These are phyloP conservation scores for Tragelaphus eurycerus DNA, from an alignment of 2,797 vertebrate genomes.

Conservation along the genomic window DNA sequence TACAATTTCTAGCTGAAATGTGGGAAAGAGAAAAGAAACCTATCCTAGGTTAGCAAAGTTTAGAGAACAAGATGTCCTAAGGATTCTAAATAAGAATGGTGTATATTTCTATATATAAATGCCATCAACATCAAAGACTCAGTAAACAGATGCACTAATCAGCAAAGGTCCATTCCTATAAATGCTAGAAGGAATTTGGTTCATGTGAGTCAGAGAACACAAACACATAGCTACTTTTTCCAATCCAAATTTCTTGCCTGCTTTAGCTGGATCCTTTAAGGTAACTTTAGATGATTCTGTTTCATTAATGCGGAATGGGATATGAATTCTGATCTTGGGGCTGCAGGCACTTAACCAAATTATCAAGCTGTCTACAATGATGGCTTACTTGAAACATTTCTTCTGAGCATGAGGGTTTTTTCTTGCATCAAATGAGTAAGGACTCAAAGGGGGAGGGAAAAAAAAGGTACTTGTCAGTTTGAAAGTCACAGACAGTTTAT, in stretches of 20 bases:
- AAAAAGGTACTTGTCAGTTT: slow-evolving; percentile 68
- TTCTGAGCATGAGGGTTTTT: not conserved
- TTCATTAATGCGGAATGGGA: not conserved
- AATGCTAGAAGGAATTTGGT: slow-evolving; percentile 1
- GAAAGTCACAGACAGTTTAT: slow-evolving; percentile 73
- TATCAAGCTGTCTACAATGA: slow-evolving; percentile 5
- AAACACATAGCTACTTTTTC: not conserved
- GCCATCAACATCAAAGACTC: not conserved
- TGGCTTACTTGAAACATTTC: slow-evolving; percentile 36
- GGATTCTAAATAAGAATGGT: slow-evolving; percentile 13
- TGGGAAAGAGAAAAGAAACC: not conserved
- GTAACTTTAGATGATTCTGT: slow-evolving; percentile 10
- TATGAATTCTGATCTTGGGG: not conserved
- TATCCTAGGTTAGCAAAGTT: slow-evolving; percentile 10
- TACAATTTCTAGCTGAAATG: slow-evolving; percentile 29
- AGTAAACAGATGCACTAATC: not conserved
- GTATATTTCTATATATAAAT: not conserved
- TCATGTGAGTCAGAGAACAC: not conserved
- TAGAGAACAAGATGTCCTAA: slow-evolving; percentile 12
- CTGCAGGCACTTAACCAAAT: slow-evolving; percentile 46
- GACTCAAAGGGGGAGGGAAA: not conserved
- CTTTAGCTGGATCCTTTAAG: not conserved
- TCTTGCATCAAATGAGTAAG: slow-evolving; percentile 35
- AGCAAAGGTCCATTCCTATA: not conserved
- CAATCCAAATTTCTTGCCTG: slow-evolving; percentile 16